These are phyloP conservation scores for Pyrocephalus nanus DNA, from an alignment of 2,797 vertebrate genomes.

Conservation along the genomic window DNA sequence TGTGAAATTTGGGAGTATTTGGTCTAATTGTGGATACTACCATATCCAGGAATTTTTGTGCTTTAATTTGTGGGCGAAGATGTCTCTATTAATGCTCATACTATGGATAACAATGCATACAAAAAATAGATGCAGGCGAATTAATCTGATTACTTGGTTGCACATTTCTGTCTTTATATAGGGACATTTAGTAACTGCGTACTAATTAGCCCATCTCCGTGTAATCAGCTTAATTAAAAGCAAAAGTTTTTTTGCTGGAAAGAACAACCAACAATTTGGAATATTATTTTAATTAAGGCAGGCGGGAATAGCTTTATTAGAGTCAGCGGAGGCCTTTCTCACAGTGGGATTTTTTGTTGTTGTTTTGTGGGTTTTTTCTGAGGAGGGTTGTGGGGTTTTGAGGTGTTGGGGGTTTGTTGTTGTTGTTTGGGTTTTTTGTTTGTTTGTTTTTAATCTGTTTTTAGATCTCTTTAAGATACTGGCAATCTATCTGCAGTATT, in stretches of 20 bases:
- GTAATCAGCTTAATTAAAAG: not conserved
- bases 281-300: not conserved
- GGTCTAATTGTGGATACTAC: not conserved
- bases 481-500: not conserved
- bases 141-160: not conserved
- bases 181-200: not conserved
- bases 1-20: rapidly evolving
- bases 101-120: rapidly evolving
- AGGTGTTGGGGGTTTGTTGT: no score
- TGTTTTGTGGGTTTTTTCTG: not conserved
- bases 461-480: not conserved
- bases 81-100: rapidly evolving
- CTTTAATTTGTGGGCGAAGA: not conserved
- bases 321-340: not conserved
- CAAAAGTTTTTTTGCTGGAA: not conserved
- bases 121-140: not conserved
- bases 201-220: not conserved
- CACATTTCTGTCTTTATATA: not conserved
- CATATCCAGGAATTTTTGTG: not conserved
- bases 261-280: not conserved
- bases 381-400: rapidly evolving
- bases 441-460: not conserved
- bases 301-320: not conserved
- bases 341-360: rapidly evolving
- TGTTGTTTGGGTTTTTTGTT: no score